Conservation (phyloP, 2,797 vertebrate species). For the Tokudaia muenninki region DNA sequence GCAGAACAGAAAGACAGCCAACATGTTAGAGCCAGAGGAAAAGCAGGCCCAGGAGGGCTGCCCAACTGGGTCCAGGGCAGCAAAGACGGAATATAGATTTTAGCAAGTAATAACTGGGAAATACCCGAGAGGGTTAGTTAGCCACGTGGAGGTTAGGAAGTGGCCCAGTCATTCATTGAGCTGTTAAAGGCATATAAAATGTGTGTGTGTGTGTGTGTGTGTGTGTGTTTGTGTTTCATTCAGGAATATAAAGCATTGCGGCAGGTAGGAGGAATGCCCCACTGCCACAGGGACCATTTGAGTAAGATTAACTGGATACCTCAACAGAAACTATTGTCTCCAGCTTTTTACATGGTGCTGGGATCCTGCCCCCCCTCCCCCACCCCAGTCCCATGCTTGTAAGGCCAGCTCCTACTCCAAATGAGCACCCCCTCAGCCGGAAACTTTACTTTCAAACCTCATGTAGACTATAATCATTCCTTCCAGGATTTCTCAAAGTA, state of each 20-base stretch:
- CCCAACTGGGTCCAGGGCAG: background rate
- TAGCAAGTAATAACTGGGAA: background rate
- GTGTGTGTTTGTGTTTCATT: background rate
- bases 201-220: no score
- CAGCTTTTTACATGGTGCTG: background rate
- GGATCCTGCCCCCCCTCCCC: no score
- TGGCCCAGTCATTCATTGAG: no score
- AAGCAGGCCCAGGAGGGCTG: background rate
- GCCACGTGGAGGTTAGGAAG: no score
- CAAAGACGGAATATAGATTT: background rate
- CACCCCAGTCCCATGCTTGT: background rate
- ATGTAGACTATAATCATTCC: background rate
- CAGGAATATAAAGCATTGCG: background rate
- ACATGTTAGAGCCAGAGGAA: no score
- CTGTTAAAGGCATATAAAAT: no score
- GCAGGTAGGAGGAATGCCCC: background rate
- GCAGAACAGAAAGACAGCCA: no score
- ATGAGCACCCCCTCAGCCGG: background rate
- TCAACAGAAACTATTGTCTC: background rate
- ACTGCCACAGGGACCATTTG: background rate
- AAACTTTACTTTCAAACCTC: conserved; percentile 53
- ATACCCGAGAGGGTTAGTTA: no score
- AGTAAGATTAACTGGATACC: background rate
- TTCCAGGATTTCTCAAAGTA: background rate
- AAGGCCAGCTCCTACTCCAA: background rate